These are phyloP conservation scores for Poecilobothrus nobilitatus DNA, from an alignment of 2,888 invertebrate species.

Conservation along the genomic window DNA sequence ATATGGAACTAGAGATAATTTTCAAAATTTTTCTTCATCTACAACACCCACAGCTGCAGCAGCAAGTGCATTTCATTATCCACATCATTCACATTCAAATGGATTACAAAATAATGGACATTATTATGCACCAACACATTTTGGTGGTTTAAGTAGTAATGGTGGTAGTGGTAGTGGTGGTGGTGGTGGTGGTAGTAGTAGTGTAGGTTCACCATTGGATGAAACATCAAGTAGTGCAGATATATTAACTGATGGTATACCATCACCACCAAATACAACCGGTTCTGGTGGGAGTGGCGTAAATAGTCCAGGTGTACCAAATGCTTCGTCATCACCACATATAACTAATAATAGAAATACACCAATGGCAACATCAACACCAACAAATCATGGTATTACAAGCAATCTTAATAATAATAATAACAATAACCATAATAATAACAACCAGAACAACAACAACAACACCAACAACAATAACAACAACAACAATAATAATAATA, in stretches of 20 bases:
- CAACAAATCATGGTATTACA: slow-evolving; percentile 20
- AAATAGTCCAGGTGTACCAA: slow-evolving; percentile 50
- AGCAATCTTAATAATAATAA: slow-evolving; percentile 19
- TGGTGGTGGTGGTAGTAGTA: slow-evolving; percentile 18
- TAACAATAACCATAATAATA: slow-evolving; percentile 25
- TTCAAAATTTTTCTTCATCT: slow-evolving; percentile 32
- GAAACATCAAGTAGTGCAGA: slow-evolving; percentile 31
- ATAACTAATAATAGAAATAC: slow-evolving; percentile 48
- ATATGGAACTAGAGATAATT: slow-evolving; percentile 38
- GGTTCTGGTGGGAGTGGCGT: slow-evolving; percentile 47
- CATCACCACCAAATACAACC: slow-evolving; percentile 52
- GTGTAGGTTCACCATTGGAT: slow-evolving; percentile 30
- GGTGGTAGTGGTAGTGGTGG: background rate
- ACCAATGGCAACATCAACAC: slow-evolving; percentile 52
- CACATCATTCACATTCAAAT: slow-evolving; percentile 25
- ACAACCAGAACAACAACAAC: slow-evolving; percentile 22
- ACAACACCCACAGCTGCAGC: slow-evolving; percentile 26
- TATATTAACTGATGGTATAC: slow-evolving; percentile 39
- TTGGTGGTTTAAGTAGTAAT: slow-evolving; percentile 14
- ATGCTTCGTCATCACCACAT: slow-evolving; percentile 39
- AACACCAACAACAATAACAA: slow-evolving; percentile 13
- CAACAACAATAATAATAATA: slow-evolving; percentile 25
- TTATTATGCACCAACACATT: background rate
- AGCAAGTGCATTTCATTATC: slow-evolving; percentile 34
- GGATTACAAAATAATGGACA: slow-evolving; percentile 2